Evolutionary conservation across 2,797 vertebrate species (phyloP), one percentile per base, ranked within the genome.

Genomic region (Gobionotothen gibberifrons): DNA sequence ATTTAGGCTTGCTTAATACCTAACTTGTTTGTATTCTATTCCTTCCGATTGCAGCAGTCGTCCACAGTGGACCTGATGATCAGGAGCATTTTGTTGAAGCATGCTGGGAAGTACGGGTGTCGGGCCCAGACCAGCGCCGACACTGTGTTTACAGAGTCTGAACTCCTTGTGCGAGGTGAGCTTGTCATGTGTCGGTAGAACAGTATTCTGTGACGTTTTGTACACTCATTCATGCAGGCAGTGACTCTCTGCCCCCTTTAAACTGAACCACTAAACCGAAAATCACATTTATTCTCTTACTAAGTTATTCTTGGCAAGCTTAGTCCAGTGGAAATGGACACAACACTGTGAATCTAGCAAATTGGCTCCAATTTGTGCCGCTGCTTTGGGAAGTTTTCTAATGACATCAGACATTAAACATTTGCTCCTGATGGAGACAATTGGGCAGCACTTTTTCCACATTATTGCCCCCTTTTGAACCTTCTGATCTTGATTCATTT

Each of bases 11-110:
- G 68, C 91, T 90, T 85, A 94, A 93, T 83, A 77, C 81, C 67
- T 66, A 52, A 61, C 75, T 8, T 43, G 6, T 29, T 52, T 83
- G 72, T 87, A 49, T 76, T 43, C 47, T 65, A 60, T 87, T 16
- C 49, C 65, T 69, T 76, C 42, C 68, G 67, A 65, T 74, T 89
- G 82, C 96, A 99, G 98, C 97, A 98, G 96, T 94, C 96, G 0
- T 98, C 97, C 51, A 97, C 97, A 48, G 96, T 97, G 90, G 98
- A 99, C 94, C 94, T 99, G 90, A 99, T 99, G 98, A 99, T 99
- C 91, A 96, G 98, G 90, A 99, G 96, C 93, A 98, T 99, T 90
- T 95, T 99, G 80, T 90, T 99, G 94, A 95, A 95, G 95, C 98
- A 99, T 83, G 97, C 97, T 66, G 98, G 98, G 84, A 97, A 95